A percentile compares a stretch with the other conserved stretches of the same genome.
Conservation (phyloP, 1,140 invertebrate genomes). For the Papilio machaon region DNA sequence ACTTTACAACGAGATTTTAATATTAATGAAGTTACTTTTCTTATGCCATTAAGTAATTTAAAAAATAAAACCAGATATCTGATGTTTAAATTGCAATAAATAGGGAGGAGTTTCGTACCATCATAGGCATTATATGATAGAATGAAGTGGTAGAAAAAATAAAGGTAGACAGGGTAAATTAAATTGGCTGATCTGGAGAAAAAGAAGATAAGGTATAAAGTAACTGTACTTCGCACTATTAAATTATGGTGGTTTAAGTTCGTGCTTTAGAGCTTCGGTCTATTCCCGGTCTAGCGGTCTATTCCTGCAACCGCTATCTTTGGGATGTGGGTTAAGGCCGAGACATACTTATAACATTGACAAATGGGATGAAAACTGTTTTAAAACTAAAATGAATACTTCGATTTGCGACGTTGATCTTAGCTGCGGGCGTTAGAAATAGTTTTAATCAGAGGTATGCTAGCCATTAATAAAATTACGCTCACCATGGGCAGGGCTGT, state of each 20-base stretch:
- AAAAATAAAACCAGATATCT: background rate
- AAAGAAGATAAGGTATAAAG: background rate
- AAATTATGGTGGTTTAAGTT: background rate
- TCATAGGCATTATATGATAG: too few species aligned
- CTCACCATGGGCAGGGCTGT: constrained; percentile 58
- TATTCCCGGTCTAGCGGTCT: too few species aligned
- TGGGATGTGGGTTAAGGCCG: background rate
- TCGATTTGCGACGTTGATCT: constrained; percentile 39
- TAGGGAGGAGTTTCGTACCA: too few species aligned
- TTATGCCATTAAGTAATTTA: background rate
- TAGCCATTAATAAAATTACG: constrained; percentile 72
- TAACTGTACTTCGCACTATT: background rate
- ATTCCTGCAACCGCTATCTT: background rate
- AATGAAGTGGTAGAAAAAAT: background rate
- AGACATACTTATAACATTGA: too few species aligned
- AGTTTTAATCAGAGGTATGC: constrained; percentile 70
- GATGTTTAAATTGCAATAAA: background rate
- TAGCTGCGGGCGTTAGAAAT: constrained; percentile 51
- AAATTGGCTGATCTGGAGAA: background rate
- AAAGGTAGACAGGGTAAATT: background rate
- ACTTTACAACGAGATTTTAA: constrained; percentile 23
- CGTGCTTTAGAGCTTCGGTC: background rate
- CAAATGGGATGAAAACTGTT: constrained; percentile 52
- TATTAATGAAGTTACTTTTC: constrained; percentile 18
- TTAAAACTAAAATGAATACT: constrained; percentile 41